Base-by-base conservation (phyloP, 2,113 vertebrate genomes). In the Melierax canorus region DNA sequence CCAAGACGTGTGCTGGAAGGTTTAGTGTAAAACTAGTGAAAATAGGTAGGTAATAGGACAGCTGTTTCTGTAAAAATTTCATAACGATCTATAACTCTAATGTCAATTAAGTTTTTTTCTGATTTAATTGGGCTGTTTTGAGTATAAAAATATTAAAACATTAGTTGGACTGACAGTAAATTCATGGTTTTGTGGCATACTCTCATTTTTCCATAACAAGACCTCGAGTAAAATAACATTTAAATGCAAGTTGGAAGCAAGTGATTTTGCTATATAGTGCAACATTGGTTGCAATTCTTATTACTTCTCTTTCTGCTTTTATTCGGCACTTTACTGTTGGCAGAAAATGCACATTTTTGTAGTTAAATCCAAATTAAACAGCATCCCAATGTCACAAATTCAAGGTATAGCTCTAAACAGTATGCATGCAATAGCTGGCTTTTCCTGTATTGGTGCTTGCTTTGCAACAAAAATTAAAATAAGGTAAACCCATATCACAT, bases 41-140 rank as follows among this genome's bases (percentile, higher is more conserved):
- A 76, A 45, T 5, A 72, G 0, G 9, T 22, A 32, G 32, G 13
- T 62, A 56, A 71, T 5, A 27, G 1, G 5, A 53, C 6, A 9
- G 1, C 0, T 0, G 14, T 48, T 81, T n/a, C 43, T 46, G 8
- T 32, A 41, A 88, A 62, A 69, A 32, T 2, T 10, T 2, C 18
- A 11, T 29, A 62, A 38, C 1, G 5, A 32, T 48, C 8, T 72
- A 15, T 23, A 73, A 58, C 9, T 60, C 3, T 34, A 15, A 24
- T 51, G 39, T 50, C 24, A 74, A 13, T 5, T 4, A 66, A 9
- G 0, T 1, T 30, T 82, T 75, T 73, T 71, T 26, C 36, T 69
- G 5, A 48, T 73, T 62, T n/a, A 75, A 41, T 72, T 62, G 38
- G 6, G 34, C 58, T 10, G 43, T 58, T 76, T 88, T 64, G 7